Conservation (phyloP, 2,113 vertebrate species). For the Strigops habroptila region DNA sequence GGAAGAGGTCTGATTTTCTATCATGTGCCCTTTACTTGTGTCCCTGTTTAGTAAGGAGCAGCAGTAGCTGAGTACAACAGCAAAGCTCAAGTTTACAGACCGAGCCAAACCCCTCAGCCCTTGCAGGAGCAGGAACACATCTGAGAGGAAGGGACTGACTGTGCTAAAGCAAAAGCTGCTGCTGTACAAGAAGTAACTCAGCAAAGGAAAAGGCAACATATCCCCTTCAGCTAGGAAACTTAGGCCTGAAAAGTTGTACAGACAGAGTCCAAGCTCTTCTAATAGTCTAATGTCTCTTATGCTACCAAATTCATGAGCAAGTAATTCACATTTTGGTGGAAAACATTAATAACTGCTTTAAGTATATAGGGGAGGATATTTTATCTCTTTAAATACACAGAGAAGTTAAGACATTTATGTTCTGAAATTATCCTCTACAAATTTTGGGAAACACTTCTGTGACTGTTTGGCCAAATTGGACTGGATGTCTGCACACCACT, state of each 20-base stretch:
- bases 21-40: not conserved
- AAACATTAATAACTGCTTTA: not conserved
- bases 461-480: not conserved
- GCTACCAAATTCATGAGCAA: not conserved
- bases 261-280: not conserved
- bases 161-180: not conserved
- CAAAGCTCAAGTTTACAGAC: not conserved
- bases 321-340: not conserved
- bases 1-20: not conserved
- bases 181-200: not conserved
- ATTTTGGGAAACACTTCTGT: not conserved
- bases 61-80: not conserved
- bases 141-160: not conserved
- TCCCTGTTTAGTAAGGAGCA: not conserved
- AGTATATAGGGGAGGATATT: fast-evolving
- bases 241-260: not conserved
- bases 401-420: not conserved
- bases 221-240: not conserved
- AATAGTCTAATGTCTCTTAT: not conserved
- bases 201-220: not conserved
- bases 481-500: not conserved
- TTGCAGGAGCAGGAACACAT: not conserved
- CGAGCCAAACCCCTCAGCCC: not conserved
- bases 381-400: not conserved
- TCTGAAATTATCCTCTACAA: not conserved